A percentile compares a stretch with the other conserved stretches of the same genome.
Evolutionary conservation across 2,888 invertebrate genomes (phyloP).

Genomic region (Parnassius mnemosyne): DNA sequence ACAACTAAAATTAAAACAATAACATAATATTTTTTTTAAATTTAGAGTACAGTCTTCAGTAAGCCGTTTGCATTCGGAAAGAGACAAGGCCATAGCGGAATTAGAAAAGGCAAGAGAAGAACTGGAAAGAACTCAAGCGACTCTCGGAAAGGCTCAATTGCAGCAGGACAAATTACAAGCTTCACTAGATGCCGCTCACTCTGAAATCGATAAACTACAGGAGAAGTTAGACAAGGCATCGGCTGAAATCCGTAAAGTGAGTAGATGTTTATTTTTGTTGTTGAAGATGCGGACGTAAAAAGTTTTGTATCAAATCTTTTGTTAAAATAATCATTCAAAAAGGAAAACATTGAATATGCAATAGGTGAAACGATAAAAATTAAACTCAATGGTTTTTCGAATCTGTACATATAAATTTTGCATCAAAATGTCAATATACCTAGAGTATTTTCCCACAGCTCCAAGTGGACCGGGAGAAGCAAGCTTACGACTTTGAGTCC

Average conservation of each 20-base stretch:
- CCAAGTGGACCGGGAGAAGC: constrained; percentile 95
- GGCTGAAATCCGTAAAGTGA: constrained; percentile 90
- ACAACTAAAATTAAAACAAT: too few relatives aligned
- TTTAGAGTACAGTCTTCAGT: constrained; percentile 88
- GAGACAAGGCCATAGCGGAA: constrained; percentile 91
- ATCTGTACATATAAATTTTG: too few relatives aligned
- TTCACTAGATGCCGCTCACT: constrained; percentile 92
- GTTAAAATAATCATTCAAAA: too few relatives aligned
- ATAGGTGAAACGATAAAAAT: too few relatives aligned
- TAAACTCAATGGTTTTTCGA: too few relatives aligned
- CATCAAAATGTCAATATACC: too few relatives aligned
- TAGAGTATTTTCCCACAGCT: constrained; percentile 65
- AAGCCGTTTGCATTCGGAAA: constrained; percentile 91
- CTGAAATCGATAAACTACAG: constrained; percentile 93
- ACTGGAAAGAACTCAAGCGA: constrained; percentile 92
- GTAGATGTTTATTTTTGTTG: constrained; percentile 31
- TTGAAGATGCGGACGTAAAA: too few relatives aligned
- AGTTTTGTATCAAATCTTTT: too few relatives aligned
- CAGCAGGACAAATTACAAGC: constrained; percentile 96
- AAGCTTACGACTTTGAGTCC: constrained; percentile 94
- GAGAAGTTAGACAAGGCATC: constrained; percentile 92
- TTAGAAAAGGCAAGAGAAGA: constrained; percentile 93
- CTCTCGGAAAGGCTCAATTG: constrained; percentile 93
- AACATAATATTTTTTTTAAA: not conserved
- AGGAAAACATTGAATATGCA: too few relatives aligned